Base-by-base conservation (phyloP, 2,113 vertebrate genomes). In the Tyrannus savana region DNA sequence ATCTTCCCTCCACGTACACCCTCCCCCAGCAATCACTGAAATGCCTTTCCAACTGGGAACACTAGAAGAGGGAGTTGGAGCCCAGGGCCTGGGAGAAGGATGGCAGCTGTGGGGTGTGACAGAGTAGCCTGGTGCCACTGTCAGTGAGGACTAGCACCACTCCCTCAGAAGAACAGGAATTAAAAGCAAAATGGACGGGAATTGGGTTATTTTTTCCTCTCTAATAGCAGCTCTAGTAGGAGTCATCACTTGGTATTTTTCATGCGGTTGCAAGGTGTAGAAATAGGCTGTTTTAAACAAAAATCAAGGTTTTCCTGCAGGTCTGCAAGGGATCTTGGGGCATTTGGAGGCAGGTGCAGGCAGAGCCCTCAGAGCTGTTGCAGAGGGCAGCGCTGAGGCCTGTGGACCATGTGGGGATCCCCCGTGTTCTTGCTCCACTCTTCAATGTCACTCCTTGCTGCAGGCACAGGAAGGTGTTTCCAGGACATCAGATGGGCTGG, bases 1-100 rank as follows among this genome's bases (percentile, higher is more conserved):
- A 1, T 60, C 42, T 10, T 94, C 44, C 73, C 8, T 39, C 52
- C 0, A 0, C 4, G 1, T 30, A 31, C 35, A 30, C 12, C 7
- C 33, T 84, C 21, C 67, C n/a, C 47, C 3, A 2, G 27, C 18
- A 35, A 28, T 42, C 24, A 37, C 52, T 3, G 0, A 53, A 75
- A 63, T 33, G 39, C 25, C 35, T 63, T 53, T 55, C 44, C 75
- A 89, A 6, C 14, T 52, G 53, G 49, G 68, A 66, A 74, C 46
- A 46, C 22, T 31, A n/a, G 27, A 42, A 79, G 6, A 55, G 7
- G 42, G 62, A 44, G 19, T 31, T 79, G 39, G 60, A 84, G 39
- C 42, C 18, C 42, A 60, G 27, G 24, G 42, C 11, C 25, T 9
- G 8, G 14, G 39, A n/a, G 22, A 30, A 6, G 42, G 33, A 37